Base-by-base conservation (phyloP, 2,888 invertebrate species). In the Lasius platythorax region DNA sequence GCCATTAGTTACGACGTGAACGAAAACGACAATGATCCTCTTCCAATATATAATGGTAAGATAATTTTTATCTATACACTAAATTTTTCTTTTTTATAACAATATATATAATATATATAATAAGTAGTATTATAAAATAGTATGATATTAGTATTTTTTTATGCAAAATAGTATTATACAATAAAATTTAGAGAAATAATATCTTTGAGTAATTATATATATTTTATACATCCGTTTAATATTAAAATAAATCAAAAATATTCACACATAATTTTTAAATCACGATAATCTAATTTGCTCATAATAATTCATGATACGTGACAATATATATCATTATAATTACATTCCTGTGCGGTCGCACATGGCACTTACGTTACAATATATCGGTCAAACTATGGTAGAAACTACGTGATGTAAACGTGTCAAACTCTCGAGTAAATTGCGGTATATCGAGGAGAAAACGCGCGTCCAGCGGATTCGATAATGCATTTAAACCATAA, bases 1-100 rank as follows among this genome's bases (percentile, higher is more conserved):
- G 96, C 96, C 87, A 98, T 98, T 74, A 98, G 98, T 95, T 98
- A 97, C 96, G 98, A 98, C 93, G 97, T 98, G 90, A 98, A 98
- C 93, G 97, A 97, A 87, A 96, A 97, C 68, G 97, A 98, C 93
- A 92, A 96, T 5, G 98, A 98, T 94, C 98, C 98, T 0, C 95
- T 96, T 86, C 98, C 98, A 0, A 95, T 96, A 72, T 96, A 97
- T 87, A 96, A 96, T 83, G 93, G 11, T 94, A 95, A 66, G 96
- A 96, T 94, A 95, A 82, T 30, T 37, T 23, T 4, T 74, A 18
- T 43, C 1, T 53, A 53, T 15, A 53, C 1, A 15, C 43, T 46
- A 58, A 30, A 61, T 70, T 8, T 28, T 72, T 72, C 3, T 75
- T 3, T 70, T 46, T 40, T 63, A 58, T 4, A 58, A 74, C 18